Percentiles rank a stretch among this genome's conserved stretches.
phyloP scores from a whole-genome alignment of 2,888 invertebrate species.

The Lissonota sp. region DNA sequence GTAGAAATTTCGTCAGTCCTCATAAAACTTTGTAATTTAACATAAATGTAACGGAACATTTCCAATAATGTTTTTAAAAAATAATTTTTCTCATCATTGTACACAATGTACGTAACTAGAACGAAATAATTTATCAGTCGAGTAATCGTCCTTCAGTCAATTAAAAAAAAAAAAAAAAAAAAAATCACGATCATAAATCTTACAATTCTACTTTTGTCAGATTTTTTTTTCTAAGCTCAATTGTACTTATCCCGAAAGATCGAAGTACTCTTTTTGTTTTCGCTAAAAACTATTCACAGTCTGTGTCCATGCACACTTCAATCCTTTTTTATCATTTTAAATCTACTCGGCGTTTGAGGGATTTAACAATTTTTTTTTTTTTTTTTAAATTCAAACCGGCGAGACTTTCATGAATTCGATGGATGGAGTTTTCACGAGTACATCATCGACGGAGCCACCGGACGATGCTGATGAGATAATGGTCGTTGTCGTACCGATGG shows the following conservation, averaged over 20 bases:
- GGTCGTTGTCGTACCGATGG: neutral
- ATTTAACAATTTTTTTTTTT: no score
- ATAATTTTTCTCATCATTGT: no score
- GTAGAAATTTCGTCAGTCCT: no score
- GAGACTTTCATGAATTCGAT: constrained; percentile 77
- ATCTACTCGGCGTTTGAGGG: neutral
- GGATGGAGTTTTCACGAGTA: constrained; percentile 57
- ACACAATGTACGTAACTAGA: no score
- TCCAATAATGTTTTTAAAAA: no score
- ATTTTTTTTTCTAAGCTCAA: constrained; percentile 64
- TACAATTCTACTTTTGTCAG: constrained; percentile 42
- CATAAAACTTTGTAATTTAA: no score
- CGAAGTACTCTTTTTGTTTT: constrained; percentile 26
- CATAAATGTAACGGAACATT: no score
- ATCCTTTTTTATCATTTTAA: constrained; percentile 8
- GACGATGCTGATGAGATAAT: constrained; percentile 62
- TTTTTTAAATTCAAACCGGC: constrained; percentile 70
- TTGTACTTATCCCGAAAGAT: constrained; percentile 50
- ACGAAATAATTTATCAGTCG: neutral
- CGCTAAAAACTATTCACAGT: constrained; percentile 63
- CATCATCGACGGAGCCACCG: constrained; percentile 62
- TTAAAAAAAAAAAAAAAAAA: constrained; percentile 32
- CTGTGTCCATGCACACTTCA: constrained; percentile 20
- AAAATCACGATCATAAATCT: constrained; percentile 17
- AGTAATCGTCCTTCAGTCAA: constrained; percentile 16